Evolutionary conservation across 1,140 invertebrate genomes (phyloP), one percentile per base, ranked within the genome.

Genomic region (Temnothorax curvispinosus): DNA sequence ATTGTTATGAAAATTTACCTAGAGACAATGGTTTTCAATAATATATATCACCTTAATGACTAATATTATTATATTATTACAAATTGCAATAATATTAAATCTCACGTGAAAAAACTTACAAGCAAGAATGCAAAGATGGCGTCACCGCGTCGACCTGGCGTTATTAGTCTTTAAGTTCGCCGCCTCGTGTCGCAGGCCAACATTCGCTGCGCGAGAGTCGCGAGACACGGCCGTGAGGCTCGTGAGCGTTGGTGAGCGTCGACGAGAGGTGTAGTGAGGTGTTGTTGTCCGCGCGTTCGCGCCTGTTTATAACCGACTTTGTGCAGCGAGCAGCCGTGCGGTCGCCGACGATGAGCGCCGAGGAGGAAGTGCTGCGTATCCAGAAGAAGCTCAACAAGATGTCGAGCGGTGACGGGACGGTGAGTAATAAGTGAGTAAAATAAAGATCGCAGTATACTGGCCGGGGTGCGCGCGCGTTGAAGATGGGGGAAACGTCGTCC

Each of bases 371-470:
- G 56, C 96, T 99, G 93, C 97, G 97, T 94, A 98, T 99, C 94
- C 98, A 99, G 94, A 99, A 99, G 95, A 99, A 99, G 95, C 96
- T 99, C 87, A 98, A 97, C 92, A 99, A 99, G 96, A 99, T 99
- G 97, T 98, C 98, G 87, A 97, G 97, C 65, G 97, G 97, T 84
- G 97, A 98, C 94, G 98, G 97, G 93, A 96, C 97, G 95, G 98
- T 98, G 96, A 96, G 97, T 97, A 92, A 93, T 97, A 92, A 93
- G 92, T 92, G 85, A 91, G 88, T 92, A 88, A 93, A 93, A 92
- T 91, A 86, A 91, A 85, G 85, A 88, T 88, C 86, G 80, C 81
- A 47, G 90, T 82, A 86, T 91, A 80, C 54, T 58, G 64, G 60
- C 38, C 62, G 41, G 52, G 13, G 58, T 60, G 76, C 47, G 82